Evolutionary conservation across 92 coral and sea anemone genomes (phyloP).

Genomic region (Micromussa lordhowensis): DNA sequence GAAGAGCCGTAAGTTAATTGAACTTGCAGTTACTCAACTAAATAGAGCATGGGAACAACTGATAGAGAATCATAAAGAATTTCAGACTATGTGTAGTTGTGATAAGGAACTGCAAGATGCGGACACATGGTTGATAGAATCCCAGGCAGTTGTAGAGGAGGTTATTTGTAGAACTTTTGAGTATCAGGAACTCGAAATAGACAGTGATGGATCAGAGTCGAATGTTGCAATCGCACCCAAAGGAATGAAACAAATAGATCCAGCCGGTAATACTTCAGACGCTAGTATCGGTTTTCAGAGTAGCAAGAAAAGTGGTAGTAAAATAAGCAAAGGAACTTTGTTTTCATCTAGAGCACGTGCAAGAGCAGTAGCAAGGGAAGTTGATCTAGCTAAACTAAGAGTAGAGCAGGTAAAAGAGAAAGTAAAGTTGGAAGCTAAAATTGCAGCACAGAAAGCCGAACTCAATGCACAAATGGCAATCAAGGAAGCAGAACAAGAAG

Average conservation of each 20-base stretch:
- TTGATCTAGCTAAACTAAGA: conserved; percentile 13
- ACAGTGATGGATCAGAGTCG: neutral
- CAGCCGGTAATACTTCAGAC: neutral
- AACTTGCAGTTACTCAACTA: neutral
- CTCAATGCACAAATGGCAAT: conserved; percentile 10
- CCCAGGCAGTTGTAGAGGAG: conserved; percentile 6
- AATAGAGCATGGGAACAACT: conserved; percentile 10
- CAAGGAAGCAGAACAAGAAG: conserved; percentile 19
- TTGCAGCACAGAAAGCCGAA: conserved; percentile 9
- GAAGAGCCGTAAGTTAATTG: conserved; percentile 1
- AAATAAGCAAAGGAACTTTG: neutral
- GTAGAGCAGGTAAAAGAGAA: conserved; percentile 17
- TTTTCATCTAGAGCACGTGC: neutral
- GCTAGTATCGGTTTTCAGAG: conserved; percentile 2
- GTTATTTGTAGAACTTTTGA: conserved; percentile 4
- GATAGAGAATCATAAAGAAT: conserved; percentile 6
- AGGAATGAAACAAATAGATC: neutral
- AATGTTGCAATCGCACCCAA: neutral
- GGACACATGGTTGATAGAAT: conserved; percentile 3
- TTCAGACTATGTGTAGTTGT: neutral
- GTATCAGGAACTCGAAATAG: neutral
- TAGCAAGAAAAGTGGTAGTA: neutral
- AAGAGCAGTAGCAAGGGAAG: conserved; percentile 25
- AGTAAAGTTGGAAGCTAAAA: neutral
- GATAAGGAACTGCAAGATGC: conserved; percentile 10